Evolutionary conservation across 2,888 invertebrate genomes (phyloP).

Genomic region (Cephus nigrinus): DNA sequence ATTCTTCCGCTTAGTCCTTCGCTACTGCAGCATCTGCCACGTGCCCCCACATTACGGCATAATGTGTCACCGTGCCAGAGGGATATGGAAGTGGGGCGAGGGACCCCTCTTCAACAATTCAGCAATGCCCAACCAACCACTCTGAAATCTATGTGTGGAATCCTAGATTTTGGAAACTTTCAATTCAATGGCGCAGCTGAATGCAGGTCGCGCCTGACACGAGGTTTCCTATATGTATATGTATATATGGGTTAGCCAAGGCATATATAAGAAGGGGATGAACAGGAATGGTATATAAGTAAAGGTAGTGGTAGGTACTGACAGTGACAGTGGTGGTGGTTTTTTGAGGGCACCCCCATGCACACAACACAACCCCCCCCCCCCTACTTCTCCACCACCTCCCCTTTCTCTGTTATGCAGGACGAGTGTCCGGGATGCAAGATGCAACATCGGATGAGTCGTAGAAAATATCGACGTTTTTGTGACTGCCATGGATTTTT

Average conservation of each 20-base stretch:
- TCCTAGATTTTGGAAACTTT: constrained; percentile 61
- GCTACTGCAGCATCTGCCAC: constrained; percentile 58
- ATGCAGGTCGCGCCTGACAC: constrained; percentile 46
- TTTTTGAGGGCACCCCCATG: not conserved
- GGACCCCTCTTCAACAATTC: constrained; percentile 13
- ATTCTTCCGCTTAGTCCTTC: not conserved
- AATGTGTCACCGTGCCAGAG: constrained; percentile 64
- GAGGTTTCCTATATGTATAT: not conserved
- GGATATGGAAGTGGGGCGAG: constrained; percentile 23
- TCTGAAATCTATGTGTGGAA: constrained; percentile 39
- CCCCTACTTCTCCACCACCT: constrained; percentile 21
- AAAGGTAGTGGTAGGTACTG: not conserved
- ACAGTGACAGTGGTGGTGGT: not conserved
- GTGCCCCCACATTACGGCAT: constrained; percentile 62
- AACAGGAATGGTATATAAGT: not conserved
- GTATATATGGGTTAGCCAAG: too few species aligned
- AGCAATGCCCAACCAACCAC: constrained; percentile 4
- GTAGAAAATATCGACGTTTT: constrained; percentile 38
- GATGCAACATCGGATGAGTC: constrained; percentile 56
- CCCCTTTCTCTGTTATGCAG: constrained; percentile 17
- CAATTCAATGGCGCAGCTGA: constrained; percentile 60
- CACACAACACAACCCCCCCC: constrained; percentile 9
- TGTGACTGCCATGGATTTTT: constrained; percentile 14
- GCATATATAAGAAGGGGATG: not conserved
- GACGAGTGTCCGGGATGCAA: constrained; percentile 29